Evolutionary conservation across 2,888 invertebrate genomes (phyloP), one percentile per base, ranked within the genome.

Genomic region (Anthoptus insignis): DNA sequence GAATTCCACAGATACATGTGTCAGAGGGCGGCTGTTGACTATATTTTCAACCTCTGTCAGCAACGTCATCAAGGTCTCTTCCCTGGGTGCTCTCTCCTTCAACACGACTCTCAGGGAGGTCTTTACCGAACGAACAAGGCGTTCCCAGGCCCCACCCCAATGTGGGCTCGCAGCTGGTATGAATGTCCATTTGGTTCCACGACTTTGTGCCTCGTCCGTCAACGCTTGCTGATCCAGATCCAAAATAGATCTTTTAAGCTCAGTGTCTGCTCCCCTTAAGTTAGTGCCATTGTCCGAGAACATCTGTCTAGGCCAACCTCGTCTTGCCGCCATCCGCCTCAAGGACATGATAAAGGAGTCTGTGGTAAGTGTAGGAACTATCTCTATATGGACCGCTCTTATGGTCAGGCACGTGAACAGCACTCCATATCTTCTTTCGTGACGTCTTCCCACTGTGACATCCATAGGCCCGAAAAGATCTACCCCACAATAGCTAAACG

Each of bases 1-100:
- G n/a, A n/a, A 68, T 8, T 77, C 74, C 8, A 71, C 66, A 0
- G 76, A 73, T 0, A 78, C 77, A 63, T 76, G 73, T 0, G 68
- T 74, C 6, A 81, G 50, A 0, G 78, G 68, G 3, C 69, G 61
- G 8, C 42, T 21, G 29, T 73, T 69, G 0, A 71, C 58, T 0
- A 64, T 67, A 29, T 63, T 24, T 53, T 68, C 66, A 4, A 53
- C 57, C 42, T 73, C 73, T 8, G 59, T 57, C 21, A 73, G 11
- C 8, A 72, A 21, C 0, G 67, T 70, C 0, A 8, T 6, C 2
- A 69, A 45, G 11, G 57, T 59, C 24, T 73, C 73, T 50, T 71
- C 70, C 1, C 16, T 29, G 0, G 68, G 67, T 0, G 56, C 45
- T 8, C 57, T 29, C 16, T 66, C 63, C 4, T 52, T 37, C 9